A percentile compares a stretch with the other conserved stretches of the same genome.
These are phyloP conservation scores for Paramacrobiotus metropolitanus DNA, from an alignment of 1,140 invertebrate genomes.

Conservation along the genomic window DNA sequence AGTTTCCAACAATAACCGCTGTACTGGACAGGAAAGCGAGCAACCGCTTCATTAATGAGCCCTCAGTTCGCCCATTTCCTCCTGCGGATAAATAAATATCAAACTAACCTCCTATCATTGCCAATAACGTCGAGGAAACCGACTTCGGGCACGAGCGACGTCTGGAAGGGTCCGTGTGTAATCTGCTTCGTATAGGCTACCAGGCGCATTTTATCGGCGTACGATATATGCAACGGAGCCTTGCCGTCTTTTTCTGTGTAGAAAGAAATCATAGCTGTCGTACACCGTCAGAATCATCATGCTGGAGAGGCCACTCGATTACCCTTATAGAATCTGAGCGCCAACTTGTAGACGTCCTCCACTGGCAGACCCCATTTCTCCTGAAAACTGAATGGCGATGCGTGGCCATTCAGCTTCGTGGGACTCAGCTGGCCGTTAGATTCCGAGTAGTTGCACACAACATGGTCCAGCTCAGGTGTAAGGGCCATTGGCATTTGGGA, in stretches of 20 bases:
- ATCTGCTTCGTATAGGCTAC: slow-evolving; percentile 79
- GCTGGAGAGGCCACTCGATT: neutral
- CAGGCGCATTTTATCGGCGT: slow-evolving; percentile 70
- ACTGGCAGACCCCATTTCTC: slow-evolving; percentile 39
- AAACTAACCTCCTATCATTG: slow-evolving; percentile 61
- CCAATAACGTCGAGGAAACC: slow-evolving; percentile 88
- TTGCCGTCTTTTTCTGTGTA: slow-evolving; percentile 82
- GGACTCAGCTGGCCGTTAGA: neutral
- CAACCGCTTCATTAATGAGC: no score
- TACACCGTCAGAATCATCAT: neutral
- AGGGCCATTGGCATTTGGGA: no score
- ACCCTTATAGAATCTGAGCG: slow-evolving; percentile 65
- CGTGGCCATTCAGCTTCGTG: neutral
- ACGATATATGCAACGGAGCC: slow-evolving; percentile 61
- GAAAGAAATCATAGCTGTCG: slow-evolving; percentile 13
- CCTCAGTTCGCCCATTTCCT: no score
- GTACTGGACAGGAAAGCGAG: no score
- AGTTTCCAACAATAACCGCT: no score
- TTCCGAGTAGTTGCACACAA: no score
- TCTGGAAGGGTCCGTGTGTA: slow-evolving; percentile 52
- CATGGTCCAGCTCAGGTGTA: no score
- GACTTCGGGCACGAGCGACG: slow-evolving; percentile 48
- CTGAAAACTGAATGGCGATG: neutral
- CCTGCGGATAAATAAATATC: no score
- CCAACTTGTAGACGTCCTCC: slow-evolving; percentile 58